Percentiles rank a stretch among this genome's conserved stretches.
These are phyloP conservation scores for Coturnix japonica DNA, from an alignment of 2,113 vertebrate genomes.

Conservation along the genomic window DNA sequence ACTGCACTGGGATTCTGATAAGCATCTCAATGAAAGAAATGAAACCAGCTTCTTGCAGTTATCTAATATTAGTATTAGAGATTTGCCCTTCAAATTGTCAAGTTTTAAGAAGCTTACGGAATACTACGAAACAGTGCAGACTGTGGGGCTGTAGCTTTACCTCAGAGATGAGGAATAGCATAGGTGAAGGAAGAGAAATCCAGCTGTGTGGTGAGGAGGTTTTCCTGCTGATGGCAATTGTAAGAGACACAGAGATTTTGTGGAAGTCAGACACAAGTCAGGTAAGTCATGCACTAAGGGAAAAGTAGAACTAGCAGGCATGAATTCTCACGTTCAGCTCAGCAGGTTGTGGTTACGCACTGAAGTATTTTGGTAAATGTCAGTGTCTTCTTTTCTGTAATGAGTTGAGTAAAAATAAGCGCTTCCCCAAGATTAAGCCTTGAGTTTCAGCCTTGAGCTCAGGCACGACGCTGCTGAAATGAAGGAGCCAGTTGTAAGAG, in stretches of 20 bases:
- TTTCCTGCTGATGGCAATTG: background rate
- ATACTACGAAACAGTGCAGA: background rate
- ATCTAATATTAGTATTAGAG: background rate
- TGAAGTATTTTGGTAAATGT: conserved; percentile 61
- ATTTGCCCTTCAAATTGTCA: background rate
- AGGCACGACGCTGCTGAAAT: conserved; percentile 18
- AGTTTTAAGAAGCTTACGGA: background rate
- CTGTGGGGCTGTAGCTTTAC: background rate
- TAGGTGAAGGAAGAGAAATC: background rate
- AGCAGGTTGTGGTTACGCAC: background rate
- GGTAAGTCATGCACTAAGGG: background rate
- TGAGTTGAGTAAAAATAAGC: conserved; percentile 59
- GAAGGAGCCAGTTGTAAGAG: background rate
- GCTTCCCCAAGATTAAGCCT: conserved; percentile 19
- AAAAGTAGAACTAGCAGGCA: background rate
- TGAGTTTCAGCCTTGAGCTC: conserved; percentile 20
- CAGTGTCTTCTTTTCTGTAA: conserved; percentile 40
- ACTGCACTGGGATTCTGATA: background rate
- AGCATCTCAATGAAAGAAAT: background rate
- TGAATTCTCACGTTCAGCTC: conserved; percentile 25
- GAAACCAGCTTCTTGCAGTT: background rate
- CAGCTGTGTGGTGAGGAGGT: background rate
- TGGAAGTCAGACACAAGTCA: background rate
- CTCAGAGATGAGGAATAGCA: background rate
- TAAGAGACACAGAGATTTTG: background rate